Conservation (phyloP, 1,140 invertebrate genomes). For the Holotrichia oblita region DNA sequence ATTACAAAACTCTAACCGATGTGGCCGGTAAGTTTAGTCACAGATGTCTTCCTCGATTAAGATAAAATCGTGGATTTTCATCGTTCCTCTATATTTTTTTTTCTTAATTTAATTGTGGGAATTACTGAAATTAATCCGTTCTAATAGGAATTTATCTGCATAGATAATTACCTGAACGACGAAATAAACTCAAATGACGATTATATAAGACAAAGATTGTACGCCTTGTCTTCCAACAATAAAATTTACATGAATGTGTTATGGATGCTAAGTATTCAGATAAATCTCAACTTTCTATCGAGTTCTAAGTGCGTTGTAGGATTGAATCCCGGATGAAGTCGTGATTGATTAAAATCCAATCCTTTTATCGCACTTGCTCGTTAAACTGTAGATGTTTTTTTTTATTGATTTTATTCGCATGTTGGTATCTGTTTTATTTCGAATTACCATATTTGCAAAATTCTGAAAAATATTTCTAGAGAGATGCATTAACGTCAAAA, state of each 20-base stretch:
- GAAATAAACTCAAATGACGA: constrained; percentile 26
- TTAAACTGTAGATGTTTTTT: too few relatives aligned
- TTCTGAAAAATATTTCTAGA: too few relatives aligned
- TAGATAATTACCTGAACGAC: constrained; percentile 5
- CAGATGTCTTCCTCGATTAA: constrained; percentile 32
- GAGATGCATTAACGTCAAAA: too few relatives aligned
- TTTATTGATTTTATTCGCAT: too few relatives aligned
- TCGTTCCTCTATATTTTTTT: too few relatives aligned
- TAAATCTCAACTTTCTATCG: constrained; percentile 1
- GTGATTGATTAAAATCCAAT: too few relatives aligned
- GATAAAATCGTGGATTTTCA: constrained; percentile 11
- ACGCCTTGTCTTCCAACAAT: not conserved
- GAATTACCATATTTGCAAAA: too few relatives aligned
- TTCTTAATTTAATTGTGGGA: constrained; percentile 23
- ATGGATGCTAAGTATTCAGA: not conserved
- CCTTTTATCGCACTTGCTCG: too few relatives aligned
- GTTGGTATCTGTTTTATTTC: too few relatives aligned
- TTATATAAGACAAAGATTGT: constrained; percentile 22
- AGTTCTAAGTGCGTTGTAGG: not conserved
- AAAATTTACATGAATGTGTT: constrained; percentile 5
- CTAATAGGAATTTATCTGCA: constrained; percentile 19
- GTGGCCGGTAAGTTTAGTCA: not conserved
- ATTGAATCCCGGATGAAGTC: too few relatives aligned
- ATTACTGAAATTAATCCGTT: constrained; percentile 21
- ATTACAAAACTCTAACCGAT: not conserved